These are phyloP conservation scores for Anthrax anthrax DNA, from an alignment of 2,888 invertebrate genomes.

Conservation along the genomic window DNA sequence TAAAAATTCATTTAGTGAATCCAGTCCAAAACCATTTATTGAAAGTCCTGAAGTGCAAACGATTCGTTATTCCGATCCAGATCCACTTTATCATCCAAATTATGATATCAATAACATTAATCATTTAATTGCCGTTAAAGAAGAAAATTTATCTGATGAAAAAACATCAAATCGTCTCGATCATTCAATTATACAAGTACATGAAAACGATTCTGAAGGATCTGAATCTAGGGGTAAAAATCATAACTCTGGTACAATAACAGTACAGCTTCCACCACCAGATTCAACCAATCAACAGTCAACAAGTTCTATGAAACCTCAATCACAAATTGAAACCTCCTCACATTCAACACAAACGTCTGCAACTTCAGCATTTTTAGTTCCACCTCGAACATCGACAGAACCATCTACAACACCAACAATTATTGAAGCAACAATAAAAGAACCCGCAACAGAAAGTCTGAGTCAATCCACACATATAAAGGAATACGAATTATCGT, in stretches of 20 bases:
- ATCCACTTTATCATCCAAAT: slow-evolving; percentile 33
- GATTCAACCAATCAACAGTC: slow-evolving; percentile 4
- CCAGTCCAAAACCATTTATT: slow-evolving; percentile 16
- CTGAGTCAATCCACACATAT: too few species aligned
- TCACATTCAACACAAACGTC: background rate
- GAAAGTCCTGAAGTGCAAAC: slow-evolving; percentile 26
- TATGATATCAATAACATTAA: background rate
- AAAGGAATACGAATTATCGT: slow-evolving; percentile 7
- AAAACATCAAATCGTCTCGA: background rate
- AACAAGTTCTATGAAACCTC: background rate
- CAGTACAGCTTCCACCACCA: slow-evolving; percentile 29
- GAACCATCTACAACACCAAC: background rate
- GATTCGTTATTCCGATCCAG: slow-evolving; percentile 36
- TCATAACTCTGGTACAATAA: slow-evolving; percentile 20
- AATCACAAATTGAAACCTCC: background rate
- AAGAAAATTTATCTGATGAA: background rate
- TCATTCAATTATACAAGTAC: too few species aligned
- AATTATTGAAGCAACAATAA: background rate
- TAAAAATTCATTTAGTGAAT: slow-evolving; percentile 7
- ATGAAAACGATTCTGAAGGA: background rate
- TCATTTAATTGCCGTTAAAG: background rate
- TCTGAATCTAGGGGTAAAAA: slow-evolving; percentile 4
- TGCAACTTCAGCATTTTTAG: background rate
- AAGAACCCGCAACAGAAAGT: background rate
- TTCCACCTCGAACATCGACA: background rate